Base-by-base conservation (phyloP, 2,113 vertebrate genomes). In the Gallinago media region DNA sequence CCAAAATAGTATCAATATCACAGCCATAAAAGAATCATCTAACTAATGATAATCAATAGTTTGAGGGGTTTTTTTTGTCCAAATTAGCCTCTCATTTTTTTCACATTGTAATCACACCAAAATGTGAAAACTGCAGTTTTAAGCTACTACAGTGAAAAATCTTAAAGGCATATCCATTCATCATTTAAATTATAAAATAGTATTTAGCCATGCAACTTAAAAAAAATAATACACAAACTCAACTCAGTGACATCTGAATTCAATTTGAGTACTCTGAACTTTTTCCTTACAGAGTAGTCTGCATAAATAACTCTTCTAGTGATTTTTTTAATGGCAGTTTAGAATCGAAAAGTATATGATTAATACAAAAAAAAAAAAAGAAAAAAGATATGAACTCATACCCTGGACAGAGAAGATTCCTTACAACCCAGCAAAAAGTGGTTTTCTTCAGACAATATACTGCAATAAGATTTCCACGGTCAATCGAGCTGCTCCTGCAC, bases 51-150 rank as follows among this genome's bases (percentile, higher is more conserved):
- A 58, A 88, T 40, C 58, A 80, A 2, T 31, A 62, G 21, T n/a
- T 63, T 34, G 10, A 8, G 2, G 20, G 6, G 0, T 4, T 32
- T 2, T 3, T n/a, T 85, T 66, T 0, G 5, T 46, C 55, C 34
- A 63, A 55, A 81, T 50, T 17, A 74, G 16, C 4, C 29, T 61
- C 11, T 56, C 19, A 8, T 36, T 81, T 80, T 75, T 79, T 92
- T 31, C 16, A 32, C 8, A 58, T 56, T 42, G 52, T 14, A 52
- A 80, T 74, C 46, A 42, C n/a, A 72, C 15, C 9, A 38, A 61
- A 50, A 63, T 50, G 78, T 79, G 34, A 77, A 76, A 91, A 78
- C 25, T 67, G 9, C 27, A 32, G 40, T n/a, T 94, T 77, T 84
- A 86, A 56, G 21, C 32, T 29, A 12, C 19, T 61, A 23, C 12